These are phyloP conservation scores for Balaeniceps rex DNA, from an alignment of 2,113 vertebrate species.

Conservation along the genomic window DNA sequence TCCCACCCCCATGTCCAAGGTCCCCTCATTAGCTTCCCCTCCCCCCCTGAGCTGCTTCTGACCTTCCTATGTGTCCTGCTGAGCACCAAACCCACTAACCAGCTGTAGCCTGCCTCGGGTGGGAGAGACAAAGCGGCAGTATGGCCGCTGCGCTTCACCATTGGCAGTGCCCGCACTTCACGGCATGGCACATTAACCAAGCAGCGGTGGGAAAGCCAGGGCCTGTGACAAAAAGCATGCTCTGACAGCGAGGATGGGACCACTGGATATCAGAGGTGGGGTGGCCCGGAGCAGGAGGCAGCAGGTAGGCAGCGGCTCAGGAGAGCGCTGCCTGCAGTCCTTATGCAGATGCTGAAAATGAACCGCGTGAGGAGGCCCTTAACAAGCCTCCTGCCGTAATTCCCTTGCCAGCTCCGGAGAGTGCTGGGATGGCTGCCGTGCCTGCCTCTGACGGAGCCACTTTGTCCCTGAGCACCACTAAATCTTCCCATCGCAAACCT, in stretches of 20 bases:
- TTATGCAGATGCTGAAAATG: background rate
- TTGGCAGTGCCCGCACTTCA: too few relatives aligned
- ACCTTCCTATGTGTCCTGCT: background rate
- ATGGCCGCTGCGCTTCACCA: accelerated
- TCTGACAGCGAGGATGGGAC: background rate
- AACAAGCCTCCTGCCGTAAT: background rate
- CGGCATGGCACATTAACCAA: accelerated
- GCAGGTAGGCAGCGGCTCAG: background rate
- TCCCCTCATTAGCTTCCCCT: background rate
- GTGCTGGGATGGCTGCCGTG: background rate
- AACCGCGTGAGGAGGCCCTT: background rate
- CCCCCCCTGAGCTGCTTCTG: background rate
- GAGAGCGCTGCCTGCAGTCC: background rate
- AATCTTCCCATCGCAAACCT: background rate
- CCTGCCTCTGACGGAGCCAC: accelerated
- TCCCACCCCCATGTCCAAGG: background rate
- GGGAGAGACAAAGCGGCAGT: background rate
- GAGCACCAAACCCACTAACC: background rate
- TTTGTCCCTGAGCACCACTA: background rate
- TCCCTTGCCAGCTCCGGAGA: background rate
- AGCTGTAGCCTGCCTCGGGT: too few relatives aligned
- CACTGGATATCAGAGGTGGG: background rate
- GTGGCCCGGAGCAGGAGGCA: background rate
- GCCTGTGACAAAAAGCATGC: background rate
- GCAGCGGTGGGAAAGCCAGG: background rate